Evolutionary conservation across 2,797 vertebrate species (phyloP).

Genomic region (Siniperca undulata): DNA sequence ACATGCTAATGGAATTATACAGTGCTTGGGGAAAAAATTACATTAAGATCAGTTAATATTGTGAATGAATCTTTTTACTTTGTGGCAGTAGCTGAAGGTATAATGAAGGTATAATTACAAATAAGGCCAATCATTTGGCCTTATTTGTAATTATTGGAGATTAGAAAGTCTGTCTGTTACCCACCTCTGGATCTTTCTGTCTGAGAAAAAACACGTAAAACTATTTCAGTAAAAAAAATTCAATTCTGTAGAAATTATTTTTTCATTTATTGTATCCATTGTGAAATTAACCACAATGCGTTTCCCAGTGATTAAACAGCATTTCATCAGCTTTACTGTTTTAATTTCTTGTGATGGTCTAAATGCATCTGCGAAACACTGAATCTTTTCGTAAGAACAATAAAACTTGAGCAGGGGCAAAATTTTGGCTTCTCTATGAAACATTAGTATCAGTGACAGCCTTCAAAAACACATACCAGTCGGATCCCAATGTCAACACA

Average conservation of each 20-base stretch:
- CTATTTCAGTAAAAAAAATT: not conserved
- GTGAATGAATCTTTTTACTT: not conserved
- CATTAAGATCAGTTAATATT: not conserved
- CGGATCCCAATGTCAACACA: constrained; percentile 14
- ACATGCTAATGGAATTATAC: too few species aligned
- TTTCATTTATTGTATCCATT: not conserved
- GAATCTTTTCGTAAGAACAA: not conserved
- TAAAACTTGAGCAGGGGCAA: not conserved
- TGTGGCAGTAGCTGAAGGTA: not conserved
- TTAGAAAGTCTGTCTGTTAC: not conserved
- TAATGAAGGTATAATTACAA: too few species aligned
- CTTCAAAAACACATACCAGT: constrained; percentile 13
- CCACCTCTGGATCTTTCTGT: not conserved
- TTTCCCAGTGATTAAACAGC: not conserved
- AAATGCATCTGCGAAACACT: not conserved
- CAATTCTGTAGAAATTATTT: not conserved
- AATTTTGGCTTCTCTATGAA: not conserved
- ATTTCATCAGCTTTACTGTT: not conserved
- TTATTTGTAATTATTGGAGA: not conserved
- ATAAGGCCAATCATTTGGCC: too few species aligned
- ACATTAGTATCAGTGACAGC: not conserved
- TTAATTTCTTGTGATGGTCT: not conserved
- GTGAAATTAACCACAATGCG: not conserved
- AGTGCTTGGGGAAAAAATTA: too few species aligned
- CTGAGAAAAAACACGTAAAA: not conserved